A percentile compares a stretch with the other conserved stretches of the same genome.
Conservation (phyloP, 2,113 vertebrate genomes). For the Mellivora capensis region DNA sequence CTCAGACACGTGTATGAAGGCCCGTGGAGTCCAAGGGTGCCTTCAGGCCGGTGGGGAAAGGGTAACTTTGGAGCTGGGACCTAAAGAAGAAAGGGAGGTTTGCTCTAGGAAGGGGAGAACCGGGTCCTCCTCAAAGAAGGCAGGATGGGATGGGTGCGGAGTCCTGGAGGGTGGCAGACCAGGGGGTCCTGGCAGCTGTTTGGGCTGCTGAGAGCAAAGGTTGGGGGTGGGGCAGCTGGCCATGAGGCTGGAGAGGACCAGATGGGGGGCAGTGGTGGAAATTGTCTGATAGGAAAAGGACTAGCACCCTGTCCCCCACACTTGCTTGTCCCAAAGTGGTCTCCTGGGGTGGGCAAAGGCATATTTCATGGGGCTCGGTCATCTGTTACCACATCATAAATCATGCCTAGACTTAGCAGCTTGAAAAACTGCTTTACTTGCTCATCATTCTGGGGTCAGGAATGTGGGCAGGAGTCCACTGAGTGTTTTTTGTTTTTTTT, state of each 20-base stretch:
- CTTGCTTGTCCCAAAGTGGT: neutral
- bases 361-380: neutral
- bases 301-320: neutral
- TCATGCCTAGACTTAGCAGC: neutral
- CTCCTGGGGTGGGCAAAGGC: neutral
- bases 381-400: neutral
- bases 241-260: neutral
- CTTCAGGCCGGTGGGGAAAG: too few species aligned
- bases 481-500: neutral
- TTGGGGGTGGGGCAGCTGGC: too few species aligned
- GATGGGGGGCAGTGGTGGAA: neutral
- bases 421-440: neutral
- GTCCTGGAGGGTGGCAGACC: neutral
- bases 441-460: neutral
- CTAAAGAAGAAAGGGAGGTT: neutral
- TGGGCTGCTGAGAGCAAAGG: neutral
- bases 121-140: neutral
- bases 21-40: neutral
- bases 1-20: fast-evolving
- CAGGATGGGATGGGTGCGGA: neutral
- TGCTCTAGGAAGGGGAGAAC: neutral
- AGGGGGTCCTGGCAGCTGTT: neutral
- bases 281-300: neutral
- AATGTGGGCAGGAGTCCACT: neutral
- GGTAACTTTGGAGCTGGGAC: neutral